Evolutionary conservation across 2,113 vertebrate genomes (phyloP).

Genomic region (Syngnathus scovelli): DNA sequence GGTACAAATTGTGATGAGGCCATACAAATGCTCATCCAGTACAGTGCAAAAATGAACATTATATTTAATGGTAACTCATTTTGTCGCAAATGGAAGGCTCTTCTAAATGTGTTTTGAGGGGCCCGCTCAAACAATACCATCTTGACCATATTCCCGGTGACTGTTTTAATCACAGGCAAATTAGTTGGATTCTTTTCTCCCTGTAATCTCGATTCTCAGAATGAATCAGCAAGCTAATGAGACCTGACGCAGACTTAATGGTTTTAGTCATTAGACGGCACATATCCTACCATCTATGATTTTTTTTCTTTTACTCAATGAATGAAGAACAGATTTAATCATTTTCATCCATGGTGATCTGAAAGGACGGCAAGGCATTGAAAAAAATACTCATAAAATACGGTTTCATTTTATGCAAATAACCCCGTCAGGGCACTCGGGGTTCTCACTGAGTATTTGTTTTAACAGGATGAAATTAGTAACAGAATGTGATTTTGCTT

Average conservation of each 20-base stretch:
- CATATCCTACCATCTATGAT: no score
- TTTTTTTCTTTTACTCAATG: constrained; percentile 1
- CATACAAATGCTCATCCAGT: no score
- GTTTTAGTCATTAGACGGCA: not conserved
- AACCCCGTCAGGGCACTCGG: no score
- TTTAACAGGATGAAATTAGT: no score
- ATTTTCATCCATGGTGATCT: not conserved
- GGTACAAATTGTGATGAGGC: no score
- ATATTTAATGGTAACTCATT: not conserved
- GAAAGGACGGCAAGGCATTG: not conserved
- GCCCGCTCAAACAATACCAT: not conserved
- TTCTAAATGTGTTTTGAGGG: constrained; percentile 12
- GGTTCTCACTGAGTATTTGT: no score
- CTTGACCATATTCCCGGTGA: constrained; percentile 4
- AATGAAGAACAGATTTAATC: not conserved
- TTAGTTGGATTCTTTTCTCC: constrained; percentile 9
- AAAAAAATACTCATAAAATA: not conserved
- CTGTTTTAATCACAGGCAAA: constrained; percentile 11
- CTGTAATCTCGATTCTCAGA: constrained; percentile 5
- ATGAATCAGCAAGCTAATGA: constrained; percentile 28
- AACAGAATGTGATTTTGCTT: no score
- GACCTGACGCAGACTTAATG: constrained; percentile 20
- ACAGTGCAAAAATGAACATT: no score
- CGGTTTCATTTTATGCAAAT: no score
- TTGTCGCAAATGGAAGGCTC: not conserved